Evolutionary conservation across 30 jellyfish, hydroid and myxozoan genomes (phyloP), one percentile per base, ranked within the genome.

Genomic region (Turritopsis rubra): DNA sequence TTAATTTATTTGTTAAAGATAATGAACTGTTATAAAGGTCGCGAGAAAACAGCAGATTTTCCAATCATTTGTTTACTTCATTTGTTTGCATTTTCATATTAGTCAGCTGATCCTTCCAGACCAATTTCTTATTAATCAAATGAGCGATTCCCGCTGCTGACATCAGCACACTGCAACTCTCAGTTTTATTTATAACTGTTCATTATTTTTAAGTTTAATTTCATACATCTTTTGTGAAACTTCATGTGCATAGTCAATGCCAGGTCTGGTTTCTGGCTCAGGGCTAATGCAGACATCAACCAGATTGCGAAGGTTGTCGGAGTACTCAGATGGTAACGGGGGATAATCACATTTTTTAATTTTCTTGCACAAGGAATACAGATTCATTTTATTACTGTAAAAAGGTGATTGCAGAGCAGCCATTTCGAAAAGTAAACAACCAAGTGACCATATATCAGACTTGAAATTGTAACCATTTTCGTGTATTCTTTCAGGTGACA

Each of bases 321-420:
- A 88, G 85, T 93, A 85, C 75, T 93, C 99, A 18, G 99, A 90
- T 13, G 99, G 99, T 1, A 93, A 78, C 22, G 99, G 99, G 8
- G 99, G 99, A 71, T 93, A 93, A 73, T 93, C 99, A 68, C 99
- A 93, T 81, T 93, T 95, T 72, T 93, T 97, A 24, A 93, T 93
- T 86, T 88, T 93, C 53, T 88, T 90, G 85, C 99, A 93, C 54
- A 93, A 81, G 0, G 99, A 93, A 79, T 93, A 93, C 25, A 93
- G 83, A 86, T 93, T 93, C 99, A 93, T 93, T 76, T 93, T 93
- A 74, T 93, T 97, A 1, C 99, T 97, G 75, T 93, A 93, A 70
- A 93, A 93, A 17, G 99, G 99, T 20, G 99, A 93, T 66, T 93
- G 99, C 86, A 93, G 76, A 8, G 99, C 99, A 19, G 99, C 99